Percentiles rank a stretch among this genome's conserved stretches.
These are phyloP conservation scores for Drosophila equinoxialis DNA, from an alignment of 1,140 invertebrate species.

Conservation along the genomic window DNA sequence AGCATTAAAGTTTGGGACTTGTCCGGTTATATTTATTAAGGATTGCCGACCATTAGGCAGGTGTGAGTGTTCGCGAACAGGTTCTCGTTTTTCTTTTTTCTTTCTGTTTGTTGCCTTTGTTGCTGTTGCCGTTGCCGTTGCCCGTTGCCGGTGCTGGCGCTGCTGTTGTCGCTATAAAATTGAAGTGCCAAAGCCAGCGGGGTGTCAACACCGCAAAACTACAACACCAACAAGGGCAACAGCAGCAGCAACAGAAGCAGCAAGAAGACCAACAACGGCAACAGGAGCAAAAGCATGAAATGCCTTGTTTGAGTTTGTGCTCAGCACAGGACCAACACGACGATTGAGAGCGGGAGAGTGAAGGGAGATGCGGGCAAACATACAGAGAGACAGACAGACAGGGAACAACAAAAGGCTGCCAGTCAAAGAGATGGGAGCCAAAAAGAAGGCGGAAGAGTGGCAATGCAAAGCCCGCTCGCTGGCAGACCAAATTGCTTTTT, in stretches of 20 bases:
- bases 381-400: conserved; percentile 23
- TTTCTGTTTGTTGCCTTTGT: conserved; percentile 28
- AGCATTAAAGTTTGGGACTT: conserved; percentile 41
- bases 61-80: conserved; percentile 49
- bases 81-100: conserved; percentile 6
- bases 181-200: conserved; percentile 76
- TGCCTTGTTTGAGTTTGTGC: conserved; percentile 24
- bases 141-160: conserved; percentile 22
- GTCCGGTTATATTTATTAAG: conserved; percentile 44
- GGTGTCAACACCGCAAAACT: conserved; percentile 61
- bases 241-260: conserved; percentile 11
- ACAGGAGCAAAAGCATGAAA: conserved; percentile 34
- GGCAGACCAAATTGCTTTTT: conserved; percentile 72
- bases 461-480: conserved; percentile 41
- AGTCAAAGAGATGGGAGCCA: conserved; percentile 28
- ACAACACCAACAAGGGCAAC: conserved; percentile 25
- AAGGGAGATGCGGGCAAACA: background rate
- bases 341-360: background rate
- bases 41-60: conserved; percentile 68
- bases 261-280: conserved; percentile 42
- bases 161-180: conserved; percentile 65
- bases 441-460: background rate
- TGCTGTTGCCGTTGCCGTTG: conserved; percentile 15
- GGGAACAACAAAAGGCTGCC: conserved; percentile 51
- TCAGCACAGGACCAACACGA: background rate